Base-by-base conservation (phyloP, 2,797 vertebrate genomes). In the Propithecus deckenii region DNA sequence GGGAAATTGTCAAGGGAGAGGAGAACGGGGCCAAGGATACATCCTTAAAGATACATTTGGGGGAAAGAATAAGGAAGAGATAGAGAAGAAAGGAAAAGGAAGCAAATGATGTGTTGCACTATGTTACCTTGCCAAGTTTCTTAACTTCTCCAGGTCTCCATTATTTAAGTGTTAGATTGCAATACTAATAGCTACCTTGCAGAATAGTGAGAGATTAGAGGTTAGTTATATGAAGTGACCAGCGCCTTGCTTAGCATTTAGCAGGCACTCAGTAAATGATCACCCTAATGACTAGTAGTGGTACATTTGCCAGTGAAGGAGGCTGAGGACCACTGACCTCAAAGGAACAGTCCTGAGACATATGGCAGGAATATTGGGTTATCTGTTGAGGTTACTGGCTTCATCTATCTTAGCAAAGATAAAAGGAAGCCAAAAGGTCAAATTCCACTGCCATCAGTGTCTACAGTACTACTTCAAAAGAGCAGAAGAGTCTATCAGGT, bases 391-490 rank as follows among this genome's bases (percentile, higher is more conserved):
- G n/a, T 32, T 72, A 38, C 71, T 20, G 48, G 22, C 15, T 59
- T n/a, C 63, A 46, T 84, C 48, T 67, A n/a, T 83, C 87, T 65
- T 52, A 84, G 61, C 55, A 97, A 85, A 86, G 63, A 81, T 81
- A 74, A 76, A 76, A 89, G 32, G 35, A 71, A 72, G 55, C 25
- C 69, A 91, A 63, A 52, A 4, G 22, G 71, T 32, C 59, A 90
- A 43, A 25, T 41, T 69, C 20, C 5, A n/a, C 63, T 35, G 57
- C 69, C 96, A 94, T 67, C 80, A 52, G 96, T 38, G 78, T 65
- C 96, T 97, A 96, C 61, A 91, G 84, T 30, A 88, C 72, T 83
- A 92, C 90, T 96, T 98, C 97, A 97, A 96, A 96, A 97, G 97
- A 95, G 89, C 94, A 96, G 57, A 81, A 84, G 71, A 35, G 43